phyloP scores from a whole-genome alignment of 2,113 vertebrate species.

The Narcine bancroftii region DNA sequence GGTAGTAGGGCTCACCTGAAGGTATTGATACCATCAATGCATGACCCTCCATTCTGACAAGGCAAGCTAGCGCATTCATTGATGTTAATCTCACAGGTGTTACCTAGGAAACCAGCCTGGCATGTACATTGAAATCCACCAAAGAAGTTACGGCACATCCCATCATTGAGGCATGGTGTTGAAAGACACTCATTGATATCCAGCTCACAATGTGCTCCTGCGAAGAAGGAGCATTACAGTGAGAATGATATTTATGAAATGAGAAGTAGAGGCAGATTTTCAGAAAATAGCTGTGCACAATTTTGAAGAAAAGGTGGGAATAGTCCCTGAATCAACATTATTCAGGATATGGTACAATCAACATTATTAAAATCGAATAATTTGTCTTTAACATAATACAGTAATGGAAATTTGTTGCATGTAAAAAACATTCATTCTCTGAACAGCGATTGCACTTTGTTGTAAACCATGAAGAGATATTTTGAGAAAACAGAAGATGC shows the following conservation, averaged over 20 bases:
- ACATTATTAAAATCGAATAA: no score
- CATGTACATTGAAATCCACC: slow-evolving; percentile 77
- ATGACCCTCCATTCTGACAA: slow-evolving; percentile 78
- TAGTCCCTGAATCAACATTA: no score
- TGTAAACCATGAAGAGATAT: no score
- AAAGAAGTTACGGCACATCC: slow-evolving; percentile 71
- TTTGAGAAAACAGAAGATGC: no score
- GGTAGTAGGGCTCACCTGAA: slow-evolving; percentile 66
- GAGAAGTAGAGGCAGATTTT: neutral
- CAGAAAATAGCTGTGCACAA: no score
- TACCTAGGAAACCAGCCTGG: slow-evolving; percentile 70
- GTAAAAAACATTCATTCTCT: no score
- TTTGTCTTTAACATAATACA: no score
- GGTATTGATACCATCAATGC: slow-evolving; percentile 71
- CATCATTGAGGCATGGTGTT: slow-evolving; percentile 79
- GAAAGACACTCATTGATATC: slow-evolving; percentile 86
- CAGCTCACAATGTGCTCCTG: slow-evolving; percentile 70
- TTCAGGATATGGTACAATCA: no score
- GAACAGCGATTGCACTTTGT: no score
- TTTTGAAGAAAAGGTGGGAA: no score
- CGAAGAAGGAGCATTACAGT: neutral
- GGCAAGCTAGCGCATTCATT: slow-evolving; percentile 83
- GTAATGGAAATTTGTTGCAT: no score
- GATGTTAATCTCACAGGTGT: slow-evolving; percentile 72
- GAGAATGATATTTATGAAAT: neutral